Evolutionary conservation across 2,797 vertebrate species (phyloP), one percentile per base, ranked within the genome.

Genomic region (Scolopax bukidnonensis): DNA sequence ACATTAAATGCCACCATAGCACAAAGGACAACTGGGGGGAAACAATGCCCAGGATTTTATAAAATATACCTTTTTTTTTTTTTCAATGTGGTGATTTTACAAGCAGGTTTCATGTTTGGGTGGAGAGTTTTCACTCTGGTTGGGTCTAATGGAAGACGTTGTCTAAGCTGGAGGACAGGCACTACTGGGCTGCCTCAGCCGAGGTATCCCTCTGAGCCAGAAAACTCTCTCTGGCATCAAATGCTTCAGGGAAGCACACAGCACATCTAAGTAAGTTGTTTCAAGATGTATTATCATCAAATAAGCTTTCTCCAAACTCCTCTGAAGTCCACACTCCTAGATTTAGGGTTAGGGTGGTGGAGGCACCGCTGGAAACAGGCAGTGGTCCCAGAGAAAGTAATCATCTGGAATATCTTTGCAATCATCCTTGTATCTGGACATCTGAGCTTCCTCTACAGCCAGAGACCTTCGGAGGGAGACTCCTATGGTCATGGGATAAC

Each of bases 261-360:
- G 43, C 13, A 79, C 24, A 30, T 51, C 48, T 33, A 1, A 82
- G 16, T 12, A 13, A 59, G 30, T 28, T 33, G 23, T 76, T 74
- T 41, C 60, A 32, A 71, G 79, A 15, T 12, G 18, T 3, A 14
- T 87, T 48, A 21, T 23, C 36, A 32, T 13, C 19, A 77, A 56
- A 82, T 4, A 51, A 73, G 3, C 24, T 17, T 84, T 48, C 3
- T 53, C 45, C 4, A 27, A 38, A 16, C 32, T 57, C 14, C 73
- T 45, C 16, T 7, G 2, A 59, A 0, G 0, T 20, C 43, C 43
- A 19, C 36, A 32, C 4, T 47, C 38, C 13, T 82, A 38, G 20
- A 13, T 27, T 48, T 57, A 25, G 61, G 24, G 47, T 60, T 21
- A 47, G 67, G 75, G 24, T 9, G 23, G 11, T n/a, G 74, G n/a